phyloP scores from a whole-genome alignment of 2,113 vertebrate species.

The Mellivora capensis region DNA sequence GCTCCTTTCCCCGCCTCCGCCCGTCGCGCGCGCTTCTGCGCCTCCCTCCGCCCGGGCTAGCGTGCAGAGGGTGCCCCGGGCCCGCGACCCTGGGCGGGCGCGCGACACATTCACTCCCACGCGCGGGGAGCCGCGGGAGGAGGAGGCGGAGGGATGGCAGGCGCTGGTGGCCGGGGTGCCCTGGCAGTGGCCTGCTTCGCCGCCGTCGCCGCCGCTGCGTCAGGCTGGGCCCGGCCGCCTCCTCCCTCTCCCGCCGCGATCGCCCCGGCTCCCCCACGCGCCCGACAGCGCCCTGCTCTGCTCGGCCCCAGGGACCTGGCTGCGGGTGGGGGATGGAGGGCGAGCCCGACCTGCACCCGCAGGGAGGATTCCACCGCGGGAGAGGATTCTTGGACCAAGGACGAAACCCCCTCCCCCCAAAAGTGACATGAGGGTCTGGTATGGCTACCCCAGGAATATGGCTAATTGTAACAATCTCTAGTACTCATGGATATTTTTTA shows the following conservation, averaged over 20 bases:
- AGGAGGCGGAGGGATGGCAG: background rate
- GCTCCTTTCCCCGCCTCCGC: conserved; percentile 54
- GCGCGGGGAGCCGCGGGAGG: background rate
- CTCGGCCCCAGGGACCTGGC: background rate
- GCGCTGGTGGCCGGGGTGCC: background rate
- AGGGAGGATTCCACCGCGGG: background rate
- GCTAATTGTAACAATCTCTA: background rate
- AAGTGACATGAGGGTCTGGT: background rate
- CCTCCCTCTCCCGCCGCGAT: conserved; percentile 5
- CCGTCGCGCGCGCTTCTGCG: background rate
- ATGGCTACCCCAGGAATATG: background rate
- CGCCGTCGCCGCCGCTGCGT: conserved; percentile 71
- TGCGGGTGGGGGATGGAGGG: background rate
- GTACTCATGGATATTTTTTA: background rate
- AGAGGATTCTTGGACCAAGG: background rate
- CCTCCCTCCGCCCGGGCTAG: background rate
- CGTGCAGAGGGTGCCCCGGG: background rate
- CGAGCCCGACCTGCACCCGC: background rate
- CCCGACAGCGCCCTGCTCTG: background rate
- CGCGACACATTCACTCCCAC: background rate
- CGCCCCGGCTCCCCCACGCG: background rate
- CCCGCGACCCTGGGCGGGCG: background rate
- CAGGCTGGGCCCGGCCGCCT: conserved; percentile 69
- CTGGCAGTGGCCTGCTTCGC: conserved; percentile 33
- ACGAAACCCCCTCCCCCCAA: background rate